These are phyloP conservation scores for Trogon surrucura DNA, from an alignment of 2,113 vertebrate genomes.

Conservation along the genomic window DNA sequence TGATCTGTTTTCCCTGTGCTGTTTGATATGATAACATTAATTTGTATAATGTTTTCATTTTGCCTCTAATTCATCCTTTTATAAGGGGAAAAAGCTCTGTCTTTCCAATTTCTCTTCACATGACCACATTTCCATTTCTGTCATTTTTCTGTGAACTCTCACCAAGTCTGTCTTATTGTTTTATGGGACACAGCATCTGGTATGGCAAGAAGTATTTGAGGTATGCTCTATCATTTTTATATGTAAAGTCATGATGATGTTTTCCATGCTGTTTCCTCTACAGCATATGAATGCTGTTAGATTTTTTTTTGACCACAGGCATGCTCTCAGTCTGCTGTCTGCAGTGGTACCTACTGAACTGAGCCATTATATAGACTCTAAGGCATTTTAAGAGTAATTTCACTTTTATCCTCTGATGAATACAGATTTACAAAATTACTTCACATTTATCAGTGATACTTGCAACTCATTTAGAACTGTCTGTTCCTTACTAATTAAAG, in stretches of 20 bases:
- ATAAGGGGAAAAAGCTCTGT: not conserved
- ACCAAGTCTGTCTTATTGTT: not conserved
- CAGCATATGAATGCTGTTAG: not conserved
- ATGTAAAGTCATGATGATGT: not conserved
- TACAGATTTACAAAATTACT: not conserved
- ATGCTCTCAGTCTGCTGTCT: not conserved
- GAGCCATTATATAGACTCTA: not conserved
- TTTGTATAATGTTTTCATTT: conserved; percentile 11
- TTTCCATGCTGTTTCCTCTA: not conserved
- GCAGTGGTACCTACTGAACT: not conserved
- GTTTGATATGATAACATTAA: conserved; percentile 8
- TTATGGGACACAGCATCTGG: not conserved
- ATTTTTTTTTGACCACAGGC: not conserved
- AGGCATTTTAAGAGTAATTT: not conserved
- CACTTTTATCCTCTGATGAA: not conserved
- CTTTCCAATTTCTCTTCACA: conserved; percentile 4
- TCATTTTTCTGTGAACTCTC: conserved; percentile 27
- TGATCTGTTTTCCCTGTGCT: not conserved
- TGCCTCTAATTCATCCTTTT: not conserved
- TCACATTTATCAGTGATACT: not conserved
- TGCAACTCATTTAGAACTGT: not conserved
- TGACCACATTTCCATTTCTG: conserved; percentile 14
- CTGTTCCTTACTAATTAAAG: not conserved
- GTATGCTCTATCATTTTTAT: not conserved
- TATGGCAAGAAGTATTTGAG: not conserved